Evolutionary conservation across 1,140 invertebrate genomes (phyloP).

Genomic region (Aradophagus sp.): DNA sequence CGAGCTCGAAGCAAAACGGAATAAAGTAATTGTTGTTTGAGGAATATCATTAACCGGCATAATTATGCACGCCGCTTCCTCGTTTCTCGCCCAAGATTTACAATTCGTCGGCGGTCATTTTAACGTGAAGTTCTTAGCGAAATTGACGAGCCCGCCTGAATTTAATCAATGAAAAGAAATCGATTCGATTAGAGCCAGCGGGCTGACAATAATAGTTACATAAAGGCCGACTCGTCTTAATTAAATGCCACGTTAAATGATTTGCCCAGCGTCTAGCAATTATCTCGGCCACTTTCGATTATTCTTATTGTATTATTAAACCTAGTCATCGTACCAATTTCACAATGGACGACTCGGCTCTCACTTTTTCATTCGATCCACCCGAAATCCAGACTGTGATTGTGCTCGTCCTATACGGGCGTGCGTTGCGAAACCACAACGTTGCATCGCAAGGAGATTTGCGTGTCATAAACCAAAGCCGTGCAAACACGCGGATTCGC

Average conservation of each 20-base stretch:
- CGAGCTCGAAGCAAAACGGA: too few species aligned
- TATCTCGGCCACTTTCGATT: conserved; percentile 47
- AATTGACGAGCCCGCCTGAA: too few species aligned
- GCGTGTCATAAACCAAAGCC: too few species aligned
- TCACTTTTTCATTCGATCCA: conserved; percentile 54
- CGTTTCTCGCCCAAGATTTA: too few species aligned
- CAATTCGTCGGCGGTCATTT: too few species aligned
- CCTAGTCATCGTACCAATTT: conserved; percentile 52
- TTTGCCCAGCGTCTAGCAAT: conserved; percentile 22
- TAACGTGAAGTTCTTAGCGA: too few species aligned
- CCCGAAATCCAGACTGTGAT: conserved; percentile 42
- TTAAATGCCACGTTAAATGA: conserved; percentile 23
- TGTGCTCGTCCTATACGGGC: conserved; percentile 37
- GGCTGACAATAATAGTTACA: conserved; percentile 19
- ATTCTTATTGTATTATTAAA: conserved; percentile 45
- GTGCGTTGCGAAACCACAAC: conserved; percentile 22
- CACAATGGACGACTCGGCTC: conserved; percentile 48
- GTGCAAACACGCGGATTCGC: too few species aligned
- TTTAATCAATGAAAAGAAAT: conserved; percentile 5
- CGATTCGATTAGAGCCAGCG: conserved; percentile 6
- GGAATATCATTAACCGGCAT: too few species aligned
- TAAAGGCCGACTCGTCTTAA: conserved; percentile 30
- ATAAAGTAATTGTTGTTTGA: too few species aligned
- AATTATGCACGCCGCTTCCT: too few species aligned
- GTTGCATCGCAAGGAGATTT: conserved; percentile 42